Evolutionary conservation across 2,888 invertebrate genomes (phyloP), one percentile per base, ranked within the genome.

Genomic region (Corbicula japonica): DNA sequence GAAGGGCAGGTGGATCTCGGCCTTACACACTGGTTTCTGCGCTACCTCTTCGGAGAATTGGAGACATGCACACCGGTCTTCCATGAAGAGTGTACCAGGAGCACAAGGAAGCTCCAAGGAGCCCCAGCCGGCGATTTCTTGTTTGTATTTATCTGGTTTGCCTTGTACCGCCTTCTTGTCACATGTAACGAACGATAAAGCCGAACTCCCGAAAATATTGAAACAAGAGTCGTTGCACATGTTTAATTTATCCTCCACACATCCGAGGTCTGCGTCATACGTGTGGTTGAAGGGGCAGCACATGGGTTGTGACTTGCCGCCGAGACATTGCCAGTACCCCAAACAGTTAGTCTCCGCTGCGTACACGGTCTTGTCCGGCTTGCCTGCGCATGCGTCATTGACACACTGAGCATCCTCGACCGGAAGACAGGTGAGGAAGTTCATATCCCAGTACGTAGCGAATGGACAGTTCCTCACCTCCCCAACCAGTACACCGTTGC

Each of bases 261-360:
- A 90, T 0, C 84, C 87, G 1, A 54, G 30, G 8, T 23, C 70
- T 5, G 70, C 58, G 15, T 54, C 54, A 63, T 85, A 90, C 3
- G 58, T 77, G 32, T 88, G 71, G 0, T 87, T 85, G 15, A 61
- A 35, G 0, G 84, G 80, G 61, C 90, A 90, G 76, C 89, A 90
- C 52, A 56, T 80, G 6, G 84, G 83, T 1, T 65, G 62, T 0
- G 90, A 88, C 54, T 70, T 71, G 1, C 81, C 76, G 4, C 76
- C 72, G 30, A 41, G 28, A 71, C 90, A 90, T n/a, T 74, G 56
- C 87, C 87, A 89, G 77, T 82, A 89, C 0, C 85, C 84, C 1
- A 88, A 82, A 38, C 90, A 90, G 70, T 82, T 87, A 18, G 69
- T 77, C 26, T 44, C 66, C 18, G 75, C 65, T 1, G 65, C 48